Conservation (phyloP, 2,113 vertebrate genomes). For the Laticauda colubrina region DNA sequence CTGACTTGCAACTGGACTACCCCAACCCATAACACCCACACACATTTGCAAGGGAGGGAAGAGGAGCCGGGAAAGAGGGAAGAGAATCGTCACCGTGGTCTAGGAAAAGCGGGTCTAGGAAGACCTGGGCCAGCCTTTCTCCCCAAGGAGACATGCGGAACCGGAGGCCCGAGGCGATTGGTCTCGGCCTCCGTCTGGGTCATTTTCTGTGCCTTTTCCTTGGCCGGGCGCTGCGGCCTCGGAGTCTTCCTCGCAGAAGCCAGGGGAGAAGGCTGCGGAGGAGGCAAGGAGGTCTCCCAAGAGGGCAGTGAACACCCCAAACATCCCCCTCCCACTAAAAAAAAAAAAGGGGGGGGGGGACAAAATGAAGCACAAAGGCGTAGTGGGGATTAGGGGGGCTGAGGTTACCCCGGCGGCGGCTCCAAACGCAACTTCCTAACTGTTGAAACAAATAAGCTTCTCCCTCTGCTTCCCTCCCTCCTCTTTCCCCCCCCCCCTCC, state of each 20-base stretch:
- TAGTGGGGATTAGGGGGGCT: too few species aligned
- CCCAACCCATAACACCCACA: neutral
- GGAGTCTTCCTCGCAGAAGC: constrained; percentile 13
- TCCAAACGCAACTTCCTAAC: constrained; percentile 62
- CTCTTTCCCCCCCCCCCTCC: neutral
- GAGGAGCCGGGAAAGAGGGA: neutral
- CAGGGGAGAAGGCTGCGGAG: neutral
- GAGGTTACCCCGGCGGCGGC: too few species aligned
- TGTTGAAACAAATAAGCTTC: constrained; percentile 71
- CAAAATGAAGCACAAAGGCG: neutral
- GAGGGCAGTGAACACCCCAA: neutral
- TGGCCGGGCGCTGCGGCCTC: neutral
- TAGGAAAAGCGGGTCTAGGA: neutral
- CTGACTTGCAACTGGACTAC: neutral
- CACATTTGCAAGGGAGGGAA: neutral
- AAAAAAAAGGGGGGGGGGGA: neutral
- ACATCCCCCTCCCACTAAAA: neutral
- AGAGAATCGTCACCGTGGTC: neutral
- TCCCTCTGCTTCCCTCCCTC: constrained; percentile 20
- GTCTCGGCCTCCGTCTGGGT: neutral
- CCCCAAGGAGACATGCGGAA: neutral
- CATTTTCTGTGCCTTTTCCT: neutral
- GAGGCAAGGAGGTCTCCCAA: neutral
- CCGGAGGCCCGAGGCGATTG: neutral
- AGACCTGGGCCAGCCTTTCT: neutral